Percentiles rank a stretch among this genome's conserved stretches.
phyloP scores from a whole-genome alignment of 35 echinoderm and acorn worm genomes.

The Ophioderma brevispina region DNA sequence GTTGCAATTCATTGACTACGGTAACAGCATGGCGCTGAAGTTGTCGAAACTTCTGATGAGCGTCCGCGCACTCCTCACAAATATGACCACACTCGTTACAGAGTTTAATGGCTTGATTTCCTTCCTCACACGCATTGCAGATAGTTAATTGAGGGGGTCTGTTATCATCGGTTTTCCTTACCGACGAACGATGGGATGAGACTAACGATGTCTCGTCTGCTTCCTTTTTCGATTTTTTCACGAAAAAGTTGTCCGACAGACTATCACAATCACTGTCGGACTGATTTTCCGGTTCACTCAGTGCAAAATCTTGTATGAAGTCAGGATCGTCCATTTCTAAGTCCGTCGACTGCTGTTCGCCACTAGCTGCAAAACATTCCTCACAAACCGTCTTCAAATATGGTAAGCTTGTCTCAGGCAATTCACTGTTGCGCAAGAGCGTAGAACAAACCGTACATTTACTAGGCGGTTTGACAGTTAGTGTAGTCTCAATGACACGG shows the following conservation, averaged over 20 bases:
- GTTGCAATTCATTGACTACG: background rate
- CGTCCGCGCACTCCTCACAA: background rate
- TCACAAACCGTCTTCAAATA: background rate
- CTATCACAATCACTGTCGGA: background rate
- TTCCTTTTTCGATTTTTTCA: background rate
- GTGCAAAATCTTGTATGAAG: background rate
- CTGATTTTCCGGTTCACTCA: background rate
- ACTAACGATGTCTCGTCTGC: background rate
- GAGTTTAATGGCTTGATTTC: background rate
- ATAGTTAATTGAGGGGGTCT: background rate
- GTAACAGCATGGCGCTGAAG: background rate
- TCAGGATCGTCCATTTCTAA: background rate
- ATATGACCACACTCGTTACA: constrained; percentile 9
- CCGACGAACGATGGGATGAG: background rate
- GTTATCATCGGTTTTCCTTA: background rate
- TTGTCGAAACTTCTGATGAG: background rate
- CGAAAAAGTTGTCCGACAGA: background rate
- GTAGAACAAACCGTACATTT: background rate
- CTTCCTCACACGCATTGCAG: background rate
- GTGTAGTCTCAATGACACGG: background rate
- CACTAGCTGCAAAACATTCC: background rate
- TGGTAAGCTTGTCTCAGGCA: background rate
- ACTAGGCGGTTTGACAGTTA: background rate
- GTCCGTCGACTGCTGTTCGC: background rate
- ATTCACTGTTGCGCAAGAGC: background rate